Evolutionary conservation across 2,888 invertebrate species (phyloP).

Genomic region (Lasius platythorax): DNA sequence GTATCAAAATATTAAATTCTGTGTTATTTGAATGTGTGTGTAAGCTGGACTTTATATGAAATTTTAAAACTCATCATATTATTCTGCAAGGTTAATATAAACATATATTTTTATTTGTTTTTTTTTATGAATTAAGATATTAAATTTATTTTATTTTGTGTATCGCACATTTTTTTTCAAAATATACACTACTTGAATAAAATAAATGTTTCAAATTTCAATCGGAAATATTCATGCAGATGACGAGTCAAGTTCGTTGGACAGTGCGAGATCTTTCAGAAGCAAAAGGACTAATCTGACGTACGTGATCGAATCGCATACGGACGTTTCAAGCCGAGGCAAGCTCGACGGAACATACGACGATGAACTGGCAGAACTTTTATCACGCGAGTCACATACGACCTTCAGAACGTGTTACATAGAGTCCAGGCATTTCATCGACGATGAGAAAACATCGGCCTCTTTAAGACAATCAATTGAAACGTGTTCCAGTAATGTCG

Average conservation of each 20-base stretch:
- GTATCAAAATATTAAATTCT: neutral
- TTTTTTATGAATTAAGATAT: neutral
- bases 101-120: neutral
- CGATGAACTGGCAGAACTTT: constrained; percentile 19
- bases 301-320: constrained; percentile 61
- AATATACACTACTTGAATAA: neutral
- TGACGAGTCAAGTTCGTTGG: constrained; percentile 27
- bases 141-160: neutral
- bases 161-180: neutral
- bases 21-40: neutral
- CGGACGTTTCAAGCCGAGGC: neutral
- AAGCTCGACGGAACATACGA: neutral
- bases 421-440: constrained; percentile 17
- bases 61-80: neutral
- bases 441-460: neutral
- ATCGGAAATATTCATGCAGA: constrained; percentile 6
- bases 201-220: neutral
- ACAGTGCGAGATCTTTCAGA: constrained; percentile 56
- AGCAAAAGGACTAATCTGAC: constrained; percentile 61
- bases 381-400: constrained; percentile 17
- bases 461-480: neutral
- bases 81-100: neutral
- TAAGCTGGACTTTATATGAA: neutral
- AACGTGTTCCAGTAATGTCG: constrained; percentile 20
- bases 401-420: constrained; percentile 36